phyloP scores from a whole-genome alignment of 2,888 invertebrate genomes.

The Liopterus haemorrhoidalis region DNA sequence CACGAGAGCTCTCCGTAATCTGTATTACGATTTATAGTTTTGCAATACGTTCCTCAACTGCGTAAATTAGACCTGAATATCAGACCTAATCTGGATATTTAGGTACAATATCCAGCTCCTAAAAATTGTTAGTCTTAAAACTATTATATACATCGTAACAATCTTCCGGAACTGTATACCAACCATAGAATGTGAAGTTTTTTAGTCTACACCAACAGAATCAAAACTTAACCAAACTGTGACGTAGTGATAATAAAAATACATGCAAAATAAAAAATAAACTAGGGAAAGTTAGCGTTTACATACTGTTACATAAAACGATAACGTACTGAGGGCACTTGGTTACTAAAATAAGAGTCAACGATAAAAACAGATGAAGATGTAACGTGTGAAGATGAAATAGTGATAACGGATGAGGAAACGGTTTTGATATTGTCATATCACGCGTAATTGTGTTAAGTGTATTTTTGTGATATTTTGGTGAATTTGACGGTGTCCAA shows the following conservation, averaged over 20 bases:
- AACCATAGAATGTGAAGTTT: too few relatives aligned
- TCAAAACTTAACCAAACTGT: slow-evolving; percentile 46
- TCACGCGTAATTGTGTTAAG: slow-evolving; percentile 40
- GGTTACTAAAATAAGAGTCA: slow-evolving; percentile 61
- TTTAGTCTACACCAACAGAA: too few relatives aligned
- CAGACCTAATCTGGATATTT: too few relatives aligned
- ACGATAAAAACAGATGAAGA: slow-evolving; percentile 59
- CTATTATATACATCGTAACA: too few relatives aligned
- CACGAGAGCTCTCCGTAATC: too few relatives aligned
- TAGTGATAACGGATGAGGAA: slow-evolving; percentile 39
- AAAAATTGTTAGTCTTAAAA: too few relatives aligned
- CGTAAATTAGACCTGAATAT: too few relatives aligned
- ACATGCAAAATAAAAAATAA: slow-evolving; percentile 29
- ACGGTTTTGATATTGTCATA: slow-evolving; percentile 31
- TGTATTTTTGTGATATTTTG: slow-evolving; percentile 40
- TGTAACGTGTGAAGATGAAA: slow-evolving; percentile 62
- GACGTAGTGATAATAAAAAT: slow-evolving; percentile 43
- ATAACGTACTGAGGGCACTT: slow-evolving; percentile 62
- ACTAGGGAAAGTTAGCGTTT: slow-evolving; percentile 12
- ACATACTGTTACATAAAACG: slow-evolving; percentile 46
- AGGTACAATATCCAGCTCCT: too few relatives aligned
- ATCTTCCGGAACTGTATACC: too few relatives aligned
- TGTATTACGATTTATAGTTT: too few relatives aligned
- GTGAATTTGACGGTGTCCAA: slow-evolving; percentile 20
- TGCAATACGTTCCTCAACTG: too few relatives aligned